Percentiles rank a stretch among this genome's conserved stretches.
Conservation (phyloP, 2,113 vertebrate species). For the Cavia aperea region DNA sequence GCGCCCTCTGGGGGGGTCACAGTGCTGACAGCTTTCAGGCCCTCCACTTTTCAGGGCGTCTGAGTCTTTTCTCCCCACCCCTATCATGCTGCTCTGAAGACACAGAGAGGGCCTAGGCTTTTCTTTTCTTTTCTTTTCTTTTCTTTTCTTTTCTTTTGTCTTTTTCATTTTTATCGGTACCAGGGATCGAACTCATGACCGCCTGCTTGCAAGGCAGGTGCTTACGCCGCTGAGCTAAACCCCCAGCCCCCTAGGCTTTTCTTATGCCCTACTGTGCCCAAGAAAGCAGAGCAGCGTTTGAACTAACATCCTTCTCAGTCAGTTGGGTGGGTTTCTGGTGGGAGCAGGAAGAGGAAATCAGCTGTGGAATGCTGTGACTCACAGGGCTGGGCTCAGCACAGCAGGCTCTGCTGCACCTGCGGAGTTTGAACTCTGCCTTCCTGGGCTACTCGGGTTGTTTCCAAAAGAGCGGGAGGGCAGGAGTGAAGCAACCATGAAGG, state of each 20-base stretch:
- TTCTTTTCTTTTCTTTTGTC: too few species aligned
- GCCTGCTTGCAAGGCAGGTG: too few species aligned
- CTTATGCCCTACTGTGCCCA: background rate
- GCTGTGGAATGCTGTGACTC: background rate
- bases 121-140: background rate
- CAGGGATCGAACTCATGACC: too few species aligned
- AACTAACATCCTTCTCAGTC: background rate
- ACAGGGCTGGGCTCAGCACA: background rate
- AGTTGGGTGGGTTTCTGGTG: background rate
- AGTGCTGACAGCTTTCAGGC: background rate
- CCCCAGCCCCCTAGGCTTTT: background rate
- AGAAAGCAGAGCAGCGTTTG: background rate
- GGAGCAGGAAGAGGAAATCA: background rate
- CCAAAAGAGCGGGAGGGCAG: background rate
- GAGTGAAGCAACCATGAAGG: background rate
- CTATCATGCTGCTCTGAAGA: background rate
- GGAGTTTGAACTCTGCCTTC: background rate
- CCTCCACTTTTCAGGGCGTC: conserved; percentile 21
- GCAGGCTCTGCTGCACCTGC: background rate
- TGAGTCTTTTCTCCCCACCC: background rate
- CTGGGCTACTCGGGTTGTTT: background rate
- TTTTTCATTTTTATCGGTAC: too few species aligned
- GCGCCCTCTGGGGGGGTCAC: background rate
- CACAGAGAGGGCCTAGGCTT: background rate
- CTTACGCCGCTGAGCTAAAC: too few species aligned